These are phyloP conservation scores for Nannobrachium achirus DNA, from an alignment of 2,113 vertebrate genomes.

Conservation along the genomic window DNA sequence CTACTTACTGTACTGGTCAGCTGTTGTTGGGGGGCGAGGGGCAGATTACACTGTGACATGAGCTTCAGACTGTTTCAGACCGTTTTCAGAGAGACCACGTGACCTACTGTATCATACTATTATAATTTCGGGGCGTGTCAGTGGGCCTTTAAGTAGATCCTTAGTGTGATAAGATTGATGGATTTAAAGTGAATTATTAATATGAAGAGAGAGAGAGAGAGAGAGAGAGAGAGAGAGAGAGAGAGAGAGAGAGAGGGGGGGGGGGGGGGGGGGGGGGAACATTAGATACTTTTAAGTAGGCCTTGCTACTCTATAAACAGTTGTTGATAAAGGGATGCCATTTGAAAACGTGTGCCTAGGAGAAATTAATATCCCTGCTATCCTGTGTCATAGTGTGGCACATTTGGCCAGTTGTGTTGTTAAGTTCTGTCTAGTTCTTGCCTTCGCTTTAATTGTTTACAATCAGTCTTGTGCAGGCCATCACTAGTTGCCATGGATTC, in stretches of 20 bases:
- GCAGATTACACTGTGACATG: too few relatives aligned
- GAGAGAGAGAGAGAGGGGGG: too few relatives aligned
- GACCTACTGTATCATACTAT: too few relatives aligned
- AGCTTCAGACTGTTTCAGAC: too few relatives aligned
- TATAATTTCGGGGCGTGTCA: too few relatives aligned
- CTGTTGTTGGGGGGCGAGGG: too few relatives aligned
- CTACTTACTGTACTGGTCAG: too few relatives aligned
- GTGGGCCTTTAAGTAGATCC: too few relatives aligned
- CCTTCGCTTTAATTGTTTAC: constrained; percentile 11
- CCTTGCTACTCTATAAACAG: not conserved
- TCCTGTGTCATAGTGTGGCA: constrained; percentile 34
- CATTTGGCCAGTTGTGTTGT: constrained; percentile 21
- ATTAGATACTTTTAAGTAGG: not conserved
- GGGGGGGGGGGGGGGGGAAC: too few relatives aligned
- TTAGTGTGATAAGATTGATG: too few relatives aligned
- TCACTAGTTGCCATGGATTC: not conserved
- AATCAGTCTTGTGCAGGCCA: not conserved
- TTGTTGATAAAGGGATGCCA: constrained; percentile 5
- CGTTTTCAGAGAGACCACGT: too few relatives aligned
- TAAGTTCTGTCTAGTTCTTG: not conserved
- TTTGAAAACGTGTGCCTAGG: constrained; percentile 31
- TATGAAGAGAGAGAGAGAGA: not conserved
- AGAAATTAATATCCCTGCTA: constrained; percentile 32
- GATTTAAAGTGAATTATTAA: not conserved
- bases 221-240: too few relatives aligned